Conservation (phyloP, 2,797 vertebrate genomes). For the Chromobotia macracanthus region DNA sequence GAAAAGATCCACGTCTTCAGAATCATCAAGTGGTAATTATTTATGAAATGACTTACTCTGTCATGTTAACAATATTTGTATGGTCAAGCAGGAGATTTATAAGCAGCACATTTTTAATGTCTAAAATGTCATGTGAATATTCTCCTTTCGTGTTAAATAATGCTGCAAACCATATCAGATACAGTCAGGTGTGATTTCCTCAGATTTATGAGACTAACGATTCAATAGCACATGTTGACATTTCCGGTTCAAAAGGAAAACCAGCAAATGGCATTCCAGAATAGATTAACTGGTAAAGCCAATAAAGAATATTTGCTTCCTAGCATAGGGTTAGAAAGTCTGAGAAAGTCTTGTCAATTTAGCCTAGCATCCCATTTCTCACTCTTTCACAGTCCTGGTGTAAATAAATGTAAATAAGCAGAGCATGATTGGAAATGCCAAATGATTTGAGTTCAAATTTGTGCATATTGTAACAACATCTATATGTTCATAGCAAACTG, state of each 20-base stretch:
- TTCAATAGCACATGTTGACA: slow-evolving; percentile 65
- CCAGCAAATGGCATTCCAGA: slow-evolving; percentile 71
- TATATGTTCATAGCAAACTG: neutral
- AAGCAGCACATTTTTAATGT: neutral
- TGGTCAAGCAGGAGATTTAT: slow-evolving; percentile 10
- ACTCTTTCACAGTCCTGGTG: neutral
- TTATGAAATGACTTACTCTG: neutral
- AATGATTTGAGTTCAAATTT: neutral
- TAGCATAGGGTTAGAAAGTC: slow-evolving; percentile 50
- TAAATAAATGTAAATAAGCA: neutral
- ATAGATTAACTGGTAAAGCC: slow-evolving; percentile 75
- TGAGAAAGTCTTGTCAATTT: slow-evolving; percentile 21
- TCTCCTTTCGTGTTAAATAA: neutral
- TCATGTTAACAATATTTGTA: neutral
- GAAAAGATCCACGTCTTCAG: slow-evolving; percentile 27
- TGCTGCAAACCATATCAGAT: neutral
- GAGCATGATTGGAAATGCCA: too few species aligned
- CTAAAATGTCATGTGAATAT: neutral
- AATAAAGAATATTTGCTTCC: slow-evolving; percentile 62
- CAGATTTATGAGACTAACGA: slow-evolving; percentile 34
- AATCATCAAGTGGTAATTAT: neutral
- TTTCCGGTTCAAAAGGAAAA: slow-evolving; percentile 64
- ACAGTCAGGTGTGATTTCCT: neutral
- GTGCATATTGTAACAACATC: neutral
- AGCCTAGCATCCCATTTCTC: neutral